These are phyloP conservation scores for Mechanitis mazaeus DNA, from an alignment of 2,888 invertebrate species.

Conservation along the genomic window DNA sequence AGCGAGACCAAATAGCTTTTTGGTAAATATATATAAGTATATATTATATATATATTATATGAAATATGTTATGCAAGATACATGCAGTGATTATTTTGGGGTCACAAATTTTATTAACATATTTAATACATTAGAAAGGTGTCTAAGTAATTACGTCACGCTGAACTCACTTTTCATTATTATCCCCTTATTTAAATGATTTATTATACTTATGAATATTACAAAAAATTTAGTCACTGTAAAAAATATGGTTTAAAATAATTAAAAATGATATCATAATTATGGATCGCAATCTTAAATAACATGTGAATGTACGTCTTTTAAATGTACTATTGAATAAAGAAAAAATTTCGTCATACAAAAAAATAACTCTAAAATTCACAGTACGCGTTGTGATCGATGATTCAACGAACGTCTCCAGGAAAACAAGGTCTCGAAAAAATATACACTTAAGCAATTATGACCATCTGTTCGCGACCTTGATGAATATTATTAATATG, in stretches of 20 bases:
- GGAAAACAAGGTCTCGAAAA: slow-evolving; percentile 23
- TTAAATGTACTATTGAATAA: no score
- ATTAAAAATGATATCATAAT: no score
- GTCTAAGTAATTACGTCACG: background rate
- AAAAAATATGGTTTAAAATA: no score
- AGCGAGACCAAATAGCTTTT: no score
- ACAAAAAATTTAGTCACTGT: no score
- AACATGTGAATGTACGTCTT: no score
- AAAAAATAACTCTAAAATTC: slow-evolving; percentile 8
- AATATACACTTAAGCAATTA: slow-evolving; percentile 25
- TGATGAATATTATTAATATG: slow-evolving; percentile 16
- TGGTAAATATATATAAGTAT: background rate
- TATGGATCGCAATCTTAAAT: no score
- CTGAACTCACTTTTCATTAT: slow-evolving; percentile 2
- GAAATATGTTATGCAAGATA: background rate
- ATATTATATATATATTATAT: background rate
- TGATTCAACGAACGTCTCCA: slow-evolving; percentile 24
- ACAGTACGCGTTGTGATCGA: slow-evolving; percentile 22
- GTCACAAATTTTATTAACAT: slow-evolving; percentile 1
- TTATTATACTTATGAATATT: background rate
- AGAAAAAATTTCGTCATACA: slow-evolving; percentile 10
- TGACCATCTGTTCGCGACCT: slow-evolving; percentile 26
- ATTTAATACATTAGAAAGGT: background rate
- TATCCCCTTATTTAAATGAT: background rate
- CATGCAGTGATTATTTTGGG: background rate